Conservation (phyloP, 2,888 invertebrate genomes). For the Achlya flavicornis region DNA sequence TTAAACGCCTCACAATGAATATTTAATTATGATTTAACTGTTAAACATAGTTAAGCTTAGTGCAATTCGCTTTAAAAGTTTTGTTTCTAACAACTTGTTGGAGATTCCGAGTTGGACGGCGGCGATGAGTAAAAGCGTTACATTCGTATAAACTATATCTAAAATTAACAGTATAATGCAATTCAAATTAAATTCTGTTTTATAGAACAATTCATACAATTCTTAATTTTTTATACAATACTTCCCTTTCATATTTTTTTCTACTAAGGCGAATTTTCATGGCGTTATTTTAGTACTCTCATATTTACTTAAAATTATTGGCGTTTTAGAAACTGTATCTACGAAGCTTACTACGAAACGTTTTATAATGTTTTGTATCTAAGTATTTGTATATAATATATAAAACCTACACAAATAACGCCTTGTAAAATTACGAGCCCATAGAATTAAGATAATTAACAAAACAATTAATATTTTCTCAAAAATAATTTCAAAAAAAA, state of each 20-base stretch:
- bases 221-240: neutral
- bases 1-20: no score
- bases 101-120: constrained; percentile 53
- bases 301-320: neutral
- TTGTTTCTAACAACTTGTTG: constrained; percentile 22
- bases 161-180: constrained; percentile 19
- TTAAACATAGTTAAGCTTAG: neutral
- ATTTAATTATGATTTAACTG: neutral
- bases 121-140: constrained; percentile 57
- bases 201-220: constrained; percentile 13
- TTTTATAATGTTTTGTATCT: neutral
- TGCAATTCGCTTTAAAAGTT: constrained; percentile 20
- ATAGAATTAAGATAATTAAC: neutral
- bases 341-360: neutral
- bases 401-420: neutral
- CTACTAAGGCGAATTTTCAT: neutral
- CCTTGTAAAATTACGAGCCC: neutral
- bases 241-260: neutral
- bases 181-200: constrained; percentile 14
- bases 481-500: constrained; percentile 33
- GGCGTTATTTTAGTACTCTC: neutral
- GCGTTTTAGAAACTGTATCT: neutral
- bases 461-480: constrained; percentile 14
- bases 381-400: neutral
- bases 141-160: constrained; percentile 26